Conservation (phyloP, 1,140 invertebrate species). For the Atopsyche davidsoni region DNA sequence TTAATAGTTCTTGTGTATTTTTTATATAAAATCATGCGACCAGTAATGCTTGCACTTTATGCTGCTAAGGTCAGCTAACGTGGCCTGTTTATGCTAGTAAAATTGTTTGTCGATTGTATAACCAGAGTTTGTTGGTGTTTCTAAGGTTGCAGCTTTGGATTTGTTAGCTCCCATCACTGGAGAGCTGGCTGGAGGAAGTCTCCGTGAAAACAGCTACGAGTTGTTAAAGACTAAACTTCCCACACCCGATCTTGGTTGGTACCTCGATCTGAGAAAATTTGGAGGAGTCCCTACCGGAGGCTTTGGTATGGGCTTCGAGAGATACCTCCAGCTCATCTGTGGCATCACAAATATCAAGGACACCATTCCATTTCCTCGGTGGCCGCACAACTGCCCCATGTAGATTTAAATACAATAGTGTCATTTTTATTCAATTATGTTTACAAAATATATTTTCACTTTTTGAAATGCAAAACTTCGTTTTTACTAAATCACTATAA, state of each 20-base stretch:
- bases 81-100: too few species aligned
- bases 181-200: slow-evolving; percentile 88
- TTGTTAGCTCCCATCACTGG: slow-evolving; percentile 82
- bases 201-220: slow-evolving; percentile 77
- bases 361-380: slow-evolving; percentile 89
- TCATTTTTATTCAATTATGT: too few species aligned
- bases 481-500: background rate
- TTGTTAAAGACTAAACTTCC: slow-evolving; percentile 59
- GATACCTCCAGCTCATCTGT: slow-evolving; percentile 78
- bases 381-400: slow-evolving; percentile 80
- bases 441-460: background rate
- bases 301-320: slow-evolving; percentile 93
- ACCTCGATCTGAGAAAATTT: slow-evolving; percentile 83
- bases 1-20: too few species aligned
- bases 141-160: slow-evolving; percentile 78
- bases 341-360: slow-evolving; percentile 86
- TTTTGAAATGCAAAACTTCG: slow-evolving; percentile 2
- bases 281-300: slow-evolving; percentile 86
- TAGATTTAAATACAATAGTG: too few species aligned
- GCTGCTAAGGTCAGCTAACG: too few species aligned
- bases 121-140: too few species aligned
- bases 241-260: slow-evolving; percentile 71
- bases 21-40: too few species aligned
- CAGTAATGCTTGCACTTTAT: too few species aligned
- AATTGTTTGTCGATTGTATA: too few species aligned